These are phyloP conservation scores for Cremastinae sp. DNA, from an alignment of 2,888 invertebrate genomes.

Conservation along the genomic window DNA sequence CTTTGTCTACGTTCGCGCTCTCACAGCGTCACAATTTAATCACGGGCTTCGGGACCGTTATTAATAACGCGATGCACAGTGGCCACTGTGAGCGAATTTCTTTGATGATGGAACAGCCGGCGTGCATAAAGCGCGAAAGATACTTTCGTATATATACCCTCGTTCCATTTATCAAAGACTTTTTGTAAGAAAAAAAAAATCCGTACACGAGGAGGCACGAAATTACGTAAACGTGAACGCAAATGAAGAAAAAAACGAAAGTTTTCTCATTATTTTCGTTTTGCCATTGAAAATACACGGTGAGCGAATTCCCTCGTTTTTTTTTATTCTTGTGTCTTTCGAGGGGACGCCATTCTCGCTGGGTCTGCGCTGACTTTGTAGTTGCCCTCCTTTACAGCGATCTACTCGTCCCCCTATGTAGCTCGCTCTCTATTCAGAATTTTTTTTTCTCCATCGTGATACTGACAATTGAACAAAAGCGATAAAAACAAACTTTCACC, in stretches of 20 bases:
- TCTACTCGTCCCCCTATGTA: constrained; percentile 15
- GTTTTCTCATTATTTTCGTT: constrained; percentile 16
- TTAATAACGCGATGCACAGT: too few relatives aligned
- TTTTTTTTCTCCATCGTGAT: background rate
- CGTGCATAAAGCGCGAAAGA: background rate
- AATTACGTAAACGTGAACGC: too few relatives aligned
- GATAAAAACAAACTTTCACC: background rate
- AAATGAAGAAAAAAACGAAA: constrained; percentile 21
- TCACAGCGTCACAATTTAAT: too few relatives aligned
- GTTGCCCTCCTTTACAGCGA: constrained; percentile 27
- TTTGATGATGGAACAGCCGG: background rate
- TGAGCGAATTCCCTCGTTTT: too few relatives aligned
- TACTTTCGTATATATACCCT: background rate
- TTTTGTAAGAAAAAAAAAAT: background rate
- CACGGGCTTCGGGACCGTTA: too few relatives aligned
- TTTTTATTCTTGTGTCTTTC: background rate
- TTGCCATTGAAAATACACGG: background rate
- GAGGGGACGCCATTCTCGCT: background rate
- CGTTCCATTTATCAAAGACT: background rate
- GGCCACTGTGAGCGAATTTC: background rate
- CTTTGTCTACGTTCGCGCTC: too few relatives aligned
- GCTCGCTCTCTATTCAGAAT: constrained; percentile 13
- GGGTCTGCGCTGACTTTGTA: constrained; percentile 8
- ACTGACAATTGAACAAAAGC: constrained; percentile 8
- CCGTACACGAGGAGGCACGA: background rate